phyloP scores from a whole-genome alignment of 2,113 vertebrate genomes.

The Phrynocephalus versicolor region DNA sequence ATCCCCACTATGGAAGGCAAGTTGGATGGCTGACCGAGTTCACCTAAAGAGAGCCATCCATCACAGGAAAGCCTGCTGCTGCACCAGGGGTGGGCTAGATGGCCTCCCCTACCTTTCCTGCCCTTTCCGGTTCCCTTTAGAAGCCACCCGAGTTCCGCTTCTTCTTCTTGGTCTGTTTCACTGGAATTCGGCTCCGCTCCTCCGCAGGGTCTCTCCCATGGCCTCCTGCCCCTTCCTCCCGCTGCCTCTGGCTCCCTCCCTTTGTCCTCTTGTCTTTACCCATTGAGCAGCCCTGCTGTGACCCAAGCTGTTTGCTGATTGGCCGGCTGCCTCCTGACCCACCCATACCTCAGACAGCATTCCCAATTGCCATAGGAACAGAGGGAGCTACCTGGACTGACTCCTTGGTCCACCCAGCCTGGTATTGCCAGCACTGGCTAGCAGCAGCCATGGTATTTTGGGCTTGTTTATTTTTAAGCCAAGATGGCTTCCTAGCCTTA shows the following conservation, averaged over 20 bases:
- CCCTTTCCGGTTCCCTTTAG: not conserved
- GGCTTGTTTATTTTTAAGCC: not conserved
- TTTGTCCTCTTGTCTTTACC: not conserved
- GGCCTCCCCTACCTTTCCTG: not conserved
- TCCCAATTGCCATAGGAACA: not conserved
- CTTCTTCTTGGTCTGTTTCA: not conserved
- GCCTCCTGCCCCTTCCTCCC: not conserved
- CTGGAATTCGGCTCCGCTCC: too few relatives aligned
- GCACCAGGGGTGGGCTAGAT: fast-evolving
- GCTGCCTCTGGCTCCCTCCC: too few relatives aligned
- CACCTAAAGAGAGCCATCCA: not conserved
- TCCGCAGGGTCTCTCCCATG: not conserved
- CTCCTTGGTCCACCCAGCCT: too few relatives aligned
- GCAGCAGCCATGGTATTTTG: too few relatives aligned
- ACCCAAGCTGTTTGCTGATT: not conserved
- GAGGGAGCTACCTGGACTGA: not conserved
- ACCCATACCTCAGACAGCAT: not conserved
- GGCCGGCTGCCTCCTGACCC: not conserved
- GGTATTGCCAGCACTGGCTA: not conserved
- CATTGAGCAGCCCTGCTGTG: not conserved
- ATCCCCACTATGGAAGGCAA: not conserved
- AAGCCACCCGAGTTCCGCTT: not conserved
- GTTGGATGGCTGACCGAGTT: fast-evolving
- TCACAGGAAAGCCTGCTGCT: not conserved
- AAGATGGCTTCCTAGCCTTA: not conserved